Evolutionary conservation across 2,888 invertebrate species (phyloP).

Genomic region (Melieria crassipennis): DNA sequence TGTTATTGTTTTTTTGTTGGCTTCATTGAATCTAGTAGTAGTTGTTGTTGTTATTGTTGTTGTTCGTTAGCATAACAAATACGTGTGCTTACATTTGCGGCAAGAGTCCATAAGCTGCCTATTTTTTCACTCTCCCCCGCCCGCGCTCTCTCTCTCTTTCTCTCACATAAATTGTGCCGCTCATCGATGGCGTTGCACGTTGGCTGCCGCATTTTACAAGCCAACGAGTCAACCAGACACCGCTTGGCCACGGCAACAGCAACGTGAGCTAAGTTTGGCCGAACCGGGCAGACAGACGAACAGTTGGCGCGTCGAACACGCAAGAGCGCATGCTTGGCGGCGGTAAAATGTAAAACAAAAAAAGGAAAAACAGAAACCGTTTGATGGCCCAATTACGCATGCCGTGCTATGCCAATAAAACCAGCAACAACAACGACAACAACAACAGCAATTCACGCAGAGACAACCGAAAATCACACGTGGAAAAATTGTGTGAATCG

Average conservation of each 20-base stretch:
- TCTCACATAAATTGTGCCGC: conserved; percentile 12
- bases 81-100: too few relatives aligned
- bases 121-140: not conserved
- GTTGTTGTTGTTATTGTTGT: too few relatives aligned
- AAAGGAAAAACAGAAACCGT: conserved; percentile 4
- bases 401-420: conserved; percentile 12
- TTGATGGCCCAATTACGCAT: conserved; percentile 28
- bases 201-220: not conserved
- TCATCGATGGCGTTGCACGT: conserved; percentile 3
- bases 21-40: too few relatives aligned
- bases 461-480: conserved; percentile 20
- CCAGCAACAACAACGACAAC: conserved; percentile 5
- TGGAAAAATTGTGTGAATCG: conserved; percentile 18
- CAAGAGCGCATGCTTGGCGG: not conserved
- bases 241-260: conserved; percentile 1
- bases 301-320: too few relatives aligned
- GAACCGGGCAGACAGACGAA: not conserved
- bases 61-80: too few relatives aligned
- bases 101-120: too few relatives aligned
- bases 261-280: not conserved
- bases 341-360: not conserved
- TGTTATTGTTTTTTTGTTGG: too few relatives aligned
- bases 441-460: not conserved
- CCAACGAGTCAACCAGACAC: not conserved
- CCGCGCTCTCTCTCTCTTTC: not conserved